Base-by-base conservation (phyloP, 1,140 invertebrate species). In the Hyles euphorbiae region DNA sequence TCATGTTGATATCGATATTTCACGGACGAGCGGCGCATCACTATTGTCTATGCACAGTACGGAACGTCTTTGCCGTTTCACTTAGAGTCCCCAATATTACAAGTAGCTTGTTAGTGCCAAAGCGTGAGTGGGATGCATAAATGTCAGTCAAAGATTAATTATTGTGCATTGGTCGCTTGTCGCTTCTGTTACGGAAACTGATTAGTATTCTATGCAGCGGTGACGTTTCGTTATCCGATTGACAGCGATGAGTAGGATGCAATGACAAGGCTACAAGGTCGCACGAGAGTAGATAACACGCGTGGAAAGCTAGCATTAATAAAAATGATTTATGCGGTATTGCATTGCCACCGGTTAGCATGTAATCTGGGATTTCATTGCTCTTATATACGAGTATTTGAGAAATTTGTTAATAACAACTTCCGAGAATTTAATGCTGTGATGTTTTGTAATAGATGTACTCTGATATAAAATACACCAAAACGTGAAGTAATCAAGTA, bases 31-130 rank as follows among this genome's bases (percentile, higher is more conserved):
- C 53, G 50, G 59, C 67, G 67, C 77, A 68, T 76, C 82, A 86
- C 84, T 86, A 79, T 70, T 58, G 81, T 83, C 71, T 77, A 76
- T 85, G 58, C 80, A 79, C 76, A 58, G 58, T 58, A 70, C 73
- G 76, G 69, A 80, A 60, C 70, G 78, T 86, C 76, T 83, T 73
- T 76, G 73, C 78, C 77, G 74, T 70, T 67, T 62, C 74, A 80
- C 69, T 70, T 34, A 43, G 45, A 55, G 58, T 78, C 66, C 66
- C 65, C 63, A 67, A 40, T 22, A 55, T 54, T 43, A 53, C 40
- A 12, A 2, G n/a, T 48, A 9, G 12, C 44, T 40, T 62, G 63
- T 72, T 67, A 72, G 63, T 63, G 58, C 60, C 45, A 47, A 48
- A 60, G 63, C 55, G 49, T 63, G 59, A 60, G 50, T 47, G 52